phyloP scores from a whole-genome alignment of 2,113 vertebrate genomes.

The Catharus bicknelli region DNA sequence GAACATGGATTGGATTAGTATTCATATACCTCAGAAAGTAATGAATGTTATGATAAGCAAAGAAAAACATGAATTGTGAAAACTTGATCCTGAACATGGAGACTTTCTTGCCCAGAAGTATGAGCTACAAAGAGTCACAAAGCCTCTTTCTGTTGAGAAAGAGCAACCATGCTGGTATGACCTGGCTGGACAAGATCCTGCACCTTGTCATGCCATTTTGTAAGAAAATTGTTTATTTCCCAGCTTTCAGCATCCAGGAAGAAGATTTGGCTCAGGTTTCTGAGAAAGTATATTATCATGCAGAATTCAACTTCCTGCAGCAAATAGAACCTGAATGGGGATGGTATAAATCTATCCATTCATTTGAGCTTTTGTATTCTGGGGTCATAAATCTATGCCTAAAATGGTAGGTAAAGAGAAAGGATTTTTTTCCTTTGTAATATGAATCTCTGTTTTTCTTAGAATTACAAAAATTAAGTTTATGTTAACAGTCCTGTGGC shows the following conservation, averaged over 20 bases:
- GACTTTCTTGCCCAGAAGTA: not conserved
- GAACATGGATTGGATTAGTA: not conserved
- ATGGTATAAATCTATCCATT: not conserved
- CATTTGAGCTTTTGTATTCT: not conserved
- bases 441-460: not conserved
- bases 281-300: not conserved
- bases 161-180: not conserved
- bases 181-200: not conserved
- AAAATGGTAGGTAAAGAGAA: not conserved
- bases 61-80: not conserved
- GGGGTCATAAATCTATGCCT: not conserved
- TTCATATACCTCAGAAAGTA: not conserved
- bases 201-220: not conserved
- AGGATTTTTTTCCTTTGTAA: not conserved
- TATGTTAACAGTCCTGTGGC: not conserved
- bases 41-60: not conserved
- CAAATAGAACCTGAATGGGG: not conserved
- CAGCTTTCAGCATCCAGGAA: not conserved
- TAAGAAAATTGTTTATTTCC: not conserved
- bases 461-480: not conserved
- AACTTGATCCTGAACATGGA: not conserved
- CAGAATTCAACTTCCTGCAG: not conserved
- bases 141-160: not conserved
- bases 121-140: not conserved
- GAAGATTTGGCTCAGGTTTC: not conserved